Base-by-base conservation (phyloP, 2,888 invertebrate species). In the Ophion costatus region DNA sequence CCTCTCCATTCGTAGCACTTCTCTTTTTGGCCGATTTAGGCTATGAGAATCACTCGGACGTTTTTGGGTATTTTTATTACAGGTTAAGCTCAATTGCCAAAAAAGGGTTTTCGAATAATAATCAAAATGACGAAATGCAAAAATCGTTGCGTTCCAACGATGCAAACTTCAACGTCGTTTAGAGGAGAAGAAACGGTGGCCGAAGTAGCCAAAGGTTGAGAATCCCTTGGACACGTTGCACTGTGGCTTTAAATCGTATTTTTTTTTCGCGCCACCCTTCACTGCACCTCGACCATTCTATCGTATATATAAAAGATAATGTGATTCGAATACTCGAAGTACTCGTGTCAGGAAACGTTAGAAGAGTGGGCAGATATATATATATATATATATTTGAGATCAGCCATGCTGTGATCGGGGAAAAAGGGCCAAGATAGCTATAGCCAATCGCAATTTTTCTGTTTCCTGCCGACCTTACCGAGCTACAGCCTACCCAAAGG, bases 391-490 rank as follows among this genome's bases (percentile, higher is more conserved):
- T n/a, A n/a, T n/a, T n/a, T n/a, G n/a, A 20, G 29, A 17, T 33
- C n/a, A 17, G 17, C 4, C 2, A 24, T n/a, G 11, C 4, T 5
- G 38, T 5, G 42, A 77, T 59, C 51, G 66, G 22, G 33, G 67
- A 17, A 29, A 29, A 38, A 74, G 74, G 59, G 67, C 24, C 22
- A 17, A 3, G n/a, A 61, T 33, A 0, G 33, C 17, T 22, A n/a
- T 22, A n/a, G 24, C 80, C 88, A 87, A 87, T 85, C 86, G 85
- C 82, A 77, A 85, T 88, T 90, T 90, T 90, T 88, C 87, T 45
- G 71, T 85, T 85, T 82, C 82, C 85, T 79, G 59, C 79, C 85
- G 85, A 85, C 85, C 82, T 86, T 66, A 56, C 51, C 17, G n/a
- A 33, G 56, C 59, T 57, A 5, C n/a, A 20, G 22, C 59, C 64